Percentiles rank a stretch among this genome's conserved stretches.
phyloP scores from a whole-genome alignment of 2,888 invertebrate genomes.

The Andrena chrysosceles region DNA sequence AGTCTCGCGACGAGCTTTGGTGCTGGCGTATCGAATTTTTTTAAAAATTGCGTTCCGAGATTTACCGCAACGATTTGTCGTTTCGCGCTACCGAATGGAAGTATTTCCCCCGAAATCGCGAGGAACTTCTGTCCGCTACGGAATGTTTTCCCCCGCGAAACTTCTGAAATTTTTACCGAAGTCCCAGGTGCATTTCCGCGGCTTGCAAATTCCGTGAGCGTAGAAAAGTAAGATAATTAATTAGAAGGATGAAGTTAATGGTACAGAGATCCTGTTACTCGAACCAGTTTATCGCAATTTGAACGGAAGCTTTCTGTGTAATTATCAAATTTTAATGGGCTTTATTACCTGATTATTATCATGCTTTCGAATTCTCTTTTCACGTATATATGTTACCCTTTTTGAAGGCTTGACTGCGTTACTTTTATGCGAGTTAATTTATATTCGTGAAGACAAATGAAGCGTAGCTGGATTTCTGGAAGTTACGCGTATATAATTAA shows the following conservation, averaged over 20 bases:
- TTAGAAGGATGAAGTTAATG: constrained; percentile 1
- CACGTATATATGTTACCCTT: background rate
- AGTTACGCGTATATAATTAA: constrained; percentile 31
- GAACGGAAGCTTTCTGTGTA: constrained; percentile 10
- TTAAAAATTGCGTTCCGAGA: background rate
- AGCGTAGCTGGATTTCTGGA: constrained; percentile 13
- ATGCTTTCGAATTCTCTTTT: background rate
- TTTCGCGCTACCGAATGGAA: background rate
- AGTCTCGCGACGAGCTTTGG: background rate
- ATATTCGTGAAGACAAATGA: background rate
- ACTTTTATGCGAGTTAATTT: background rate
- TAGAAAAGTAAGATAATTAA: constrained; percentile 28
- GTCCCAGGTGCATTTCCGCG: background rate
- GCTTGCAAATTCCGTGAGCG: background rate
- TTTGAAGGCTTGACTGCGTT: background rate
- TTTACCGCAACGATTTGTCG: background rate
- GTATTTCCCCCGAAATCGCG: background rate
- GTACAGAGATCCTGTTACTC: background rate
- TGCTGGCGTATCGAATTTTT: background rate
- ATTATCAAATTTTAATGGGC: background rate
- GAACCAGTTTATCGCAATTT: constrained; percentile 11
- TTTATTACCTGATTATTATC: background rate
- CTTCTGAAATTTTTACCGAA: background rate
- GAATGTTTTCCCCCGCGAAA: background rate
- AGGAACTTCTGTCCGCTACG: background rate